phyloP scores from a whole-genome alignment of 2,113 vertebrate species.

The Spermophilus dauricus region DNA sequence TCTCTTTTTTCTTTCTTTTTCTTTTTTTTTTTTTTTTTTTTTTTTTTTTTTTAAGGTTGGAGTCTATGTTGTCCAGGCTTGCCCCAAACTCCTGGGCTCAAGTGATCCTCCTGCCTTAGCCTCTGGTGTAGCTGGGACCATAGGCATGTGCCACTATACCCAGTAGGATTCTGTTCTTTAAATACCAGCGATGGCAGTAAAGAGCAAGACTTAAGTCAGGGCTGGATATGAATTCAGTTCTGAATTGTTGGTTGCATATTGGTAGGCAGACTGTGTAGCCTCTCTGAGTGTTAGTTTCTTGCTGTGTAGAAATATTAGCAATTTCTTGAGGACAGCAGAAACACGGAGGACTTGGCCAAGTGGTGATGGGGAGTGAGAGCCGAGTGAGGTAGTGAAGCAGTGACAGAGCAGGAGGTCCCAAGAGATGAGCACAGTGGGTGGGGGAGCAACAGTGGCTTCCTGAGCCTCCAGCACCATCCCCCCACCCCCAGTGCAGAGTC shows the following conservation, averaged over 20 bases:
- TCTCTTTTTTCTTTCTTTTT: not conserved
- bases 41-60: not conserved
- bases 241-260: not conserved
- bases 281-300: not conserved
- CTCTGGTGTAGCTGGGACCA: not conserved
- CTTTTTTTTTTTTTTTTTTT: fast-evolving
- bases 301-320: not conserved
- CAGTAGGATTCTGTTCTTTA: not conserved
- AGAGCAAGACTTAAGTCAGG: not conserved
- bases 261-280: not conserved
- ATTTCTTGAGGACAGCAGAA: not conserved
- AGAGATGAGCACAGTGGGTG: not conserved
- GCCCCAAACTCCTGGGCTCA: not conserved
- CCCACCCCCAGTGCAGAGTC: too few species aligned
- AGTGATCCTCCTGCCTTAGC: not conserved
- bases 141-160: not conserved
- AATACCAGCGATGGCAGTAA: not conserved
- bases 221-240: not conserved
- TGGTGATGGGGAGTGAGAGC: not conserved
- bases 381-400: not conserved
- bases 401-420: not conserved
- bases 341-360: not conserved
- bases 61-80: not conserved
- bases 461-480: not conserved
- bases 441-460: not conserved